Conservation (phyloP, 1,140 invertebrate species). For the Belonocnema kinseyi region DNA sequence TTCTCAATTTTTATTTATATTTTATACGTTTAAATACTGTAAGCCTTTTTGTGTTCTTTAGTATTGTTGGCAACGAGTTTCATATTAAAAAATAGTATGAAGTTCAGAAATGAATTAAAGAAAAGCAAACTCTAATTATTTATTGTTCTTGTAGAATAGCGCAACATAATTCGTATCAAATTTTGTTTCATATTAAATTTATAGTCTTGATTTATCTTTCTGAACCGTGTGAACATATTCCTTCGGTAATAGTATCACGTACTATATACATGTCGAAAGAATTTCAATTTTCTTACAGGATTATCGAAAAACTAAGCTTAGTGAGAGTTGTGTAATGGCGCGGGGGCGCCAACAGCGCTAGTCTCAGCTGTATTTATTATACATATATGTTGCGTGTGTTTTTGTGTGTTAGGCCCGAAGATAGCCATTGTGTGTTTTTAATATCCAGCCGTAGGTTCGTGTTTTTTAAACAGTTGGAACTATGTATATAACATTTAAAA, state of each 20-base stretch:
- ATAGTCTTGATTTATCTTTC: slow-evolving; percentile 51
- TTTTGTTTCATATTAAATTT: neutral
- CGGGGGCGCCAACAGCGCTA: slow-evolving; percentile 67
- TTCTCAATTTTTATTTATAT: slow-evolving; percentile 7
- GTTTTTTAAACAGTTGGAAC: too few relatives aligned
- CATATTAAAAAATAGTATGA: neutral
- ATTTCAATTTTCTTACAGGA: slow-evolving; percentile 68
- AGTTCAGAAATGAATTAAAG: neutral
- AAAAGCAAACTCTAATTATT: neutral
- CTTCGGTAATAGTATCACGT: slow-evolving; percentile 72
- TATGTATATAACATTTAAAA: too few relatives aligned
- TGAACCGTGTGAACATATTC: slow-evolving; percentile 65
- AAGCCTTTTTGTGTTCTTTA: too few relatives aligned
- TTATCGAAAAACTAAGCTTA: slow-evolving; percentile 55
- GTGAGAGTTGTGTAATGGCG: slow-evolving; percentile 65
- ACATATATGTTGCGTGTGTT: too few relatives aligned
- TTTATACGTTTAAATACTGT: neutral
- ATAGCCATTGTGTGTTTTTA: too few relatives aligned
- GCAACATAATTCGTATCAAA: slow-evolving; percentile 18
- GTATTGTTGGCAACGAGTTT: neutral
- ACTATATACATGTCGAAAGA: slow-evolving; percentile 60
- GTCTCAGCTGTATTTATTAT: slow-evolving; percentile 75
- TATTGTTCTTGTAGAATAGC: slow-evolving; percentile 26
- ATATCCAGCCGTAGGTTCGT: too few relatives aligned
- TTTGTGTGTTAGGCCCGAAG: too few relatives aligned